Percentiles rank a stretch among this genome's conserved stretches.
Evolutionary conservation across 1,140 invertebrate genomes (phyloP).

Genomic region (Colletes latitarsis): DNA sequence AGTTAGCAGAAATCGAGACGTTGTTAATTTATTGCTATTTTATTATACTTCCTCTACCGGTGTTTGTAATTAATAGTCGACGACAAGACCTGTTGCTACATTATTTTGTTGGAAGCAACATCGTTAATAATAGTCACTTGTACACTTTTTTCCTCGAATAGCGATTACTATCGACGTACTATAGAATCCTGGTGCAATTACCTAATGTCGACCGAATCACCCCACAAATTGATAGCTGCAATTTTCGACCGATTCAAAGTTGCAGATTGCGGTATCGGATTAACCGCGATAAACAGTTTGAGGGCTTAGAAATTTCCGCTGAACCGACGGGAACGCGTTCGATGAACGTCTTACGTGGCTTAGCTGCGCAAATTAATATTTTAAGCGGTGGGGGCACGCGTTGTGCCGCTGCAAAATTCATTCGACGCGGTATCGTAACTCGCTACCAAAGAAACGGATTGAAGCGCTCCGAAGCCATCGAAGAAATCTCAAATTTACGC

Average conservation of each 20-base stretch:
- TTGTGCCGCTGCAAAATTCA: not conserved
- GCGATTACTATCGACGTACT: too few species aligned
- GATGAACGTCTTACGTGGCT: not conserved
- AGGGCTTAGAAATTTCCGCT: conserved; percentile 19
- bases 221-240: not conserved
- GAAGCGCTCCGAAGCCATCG: too few species aligned
- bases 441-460: not conserved
- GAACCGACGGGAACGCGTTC: not conserved
- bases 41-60: too few species aligned
- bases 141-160: too few species aligned
- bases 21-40: too few species aligned
- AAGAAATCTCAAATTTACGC: too few species aligned
- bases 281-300: conserved; percentile 35
- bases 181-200: not conserved
- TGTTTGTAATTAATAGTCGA: too few species aligned
- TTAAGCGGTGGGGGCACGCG: too few species aligned
- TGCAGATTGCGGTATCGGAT: conserved; percentile 29
- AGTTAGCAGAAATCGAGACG: too few species aligned
- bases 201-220: not conserved
- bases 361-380: not conserved
- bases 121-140: too few species aligned
- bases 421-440: not conserved
- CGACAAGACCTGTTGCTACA: too few species aligned
- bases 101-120: too few species aligned
- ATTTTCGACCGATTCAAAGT: conserved; percentile 1